These are phyloP conservation scores for Drepana arcuata DNA, from an alignment of 1,140 invertebrate species.

Conservation along the genomic window DNA sequence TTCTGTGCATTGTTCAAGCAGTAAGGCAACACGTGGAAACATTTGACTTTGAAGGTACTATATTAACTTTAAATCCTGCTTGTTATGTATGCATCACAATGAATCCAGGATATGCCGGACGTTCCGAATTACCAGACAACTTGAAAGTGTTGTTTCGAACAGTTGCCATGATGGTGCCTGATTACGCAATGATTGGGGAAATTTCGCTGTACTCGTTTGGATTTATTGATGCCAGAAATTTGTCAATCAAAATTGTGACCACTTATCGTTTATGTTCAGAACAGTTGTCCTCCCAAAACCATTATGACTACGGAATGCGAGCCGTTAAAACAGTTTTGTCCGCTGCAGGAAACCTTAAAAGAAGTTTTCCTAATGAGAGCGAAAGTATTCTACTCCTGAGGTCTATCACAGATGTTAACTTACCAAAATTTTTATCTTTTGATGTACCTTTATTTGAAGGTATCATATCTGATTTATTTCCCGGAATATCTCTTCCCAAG, in stretches of 20 bases:
- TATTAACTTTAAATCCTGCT: constrained; percentile 86
- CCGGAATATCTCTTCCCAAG: constrained; percentile 80
- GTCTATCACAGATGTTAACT: constrained; percentile 93
- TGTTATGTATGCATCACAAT: constrained; percentile 94
- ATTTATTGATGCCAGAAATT: constrained; percentile 88
- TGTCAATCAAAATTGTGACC: constrained; percentile 92
- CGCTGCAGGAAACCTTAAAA: constrained; percentile 90
- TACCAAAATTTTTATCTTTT: constrained; percentile 92
- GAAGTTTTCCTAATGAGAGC: constrained; percentile 86
- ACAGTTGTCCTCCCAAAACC: constrained; percentile 93
- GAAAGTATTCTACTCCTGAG: constrained; percentile 85
- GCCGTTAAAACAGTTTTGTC: constrained; percentile 79
- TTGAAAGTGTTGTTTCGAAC: constrained; percentile 92
- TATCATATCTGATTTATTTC: constrained; percentile 94
- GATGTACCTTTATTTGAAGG: constrained; percentile 93
- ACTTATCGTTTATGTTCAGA: constrained; percentile 94
- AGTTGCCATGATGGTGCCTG: constrained; percentile 95
- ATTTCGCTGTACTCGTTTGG: constrained; percentile 95
- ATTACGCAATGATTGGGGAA: constrained; percentile 93
- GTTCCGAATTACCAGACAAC: constrained; percentile 88
- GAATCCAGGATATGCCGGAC: constrained; percentile 92
- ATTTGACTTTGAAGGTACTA: constrained; percentile 91
- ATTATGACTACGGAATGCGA: constrained; percentile 95
- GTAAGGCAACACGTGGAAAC: constrained; percentile 79
- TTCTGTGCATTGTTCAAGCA: constrained; percentile 85